Conservation (phyloP, 2,797 vertebrate genomes). For the Rhyacichthys aspro region DNA sequence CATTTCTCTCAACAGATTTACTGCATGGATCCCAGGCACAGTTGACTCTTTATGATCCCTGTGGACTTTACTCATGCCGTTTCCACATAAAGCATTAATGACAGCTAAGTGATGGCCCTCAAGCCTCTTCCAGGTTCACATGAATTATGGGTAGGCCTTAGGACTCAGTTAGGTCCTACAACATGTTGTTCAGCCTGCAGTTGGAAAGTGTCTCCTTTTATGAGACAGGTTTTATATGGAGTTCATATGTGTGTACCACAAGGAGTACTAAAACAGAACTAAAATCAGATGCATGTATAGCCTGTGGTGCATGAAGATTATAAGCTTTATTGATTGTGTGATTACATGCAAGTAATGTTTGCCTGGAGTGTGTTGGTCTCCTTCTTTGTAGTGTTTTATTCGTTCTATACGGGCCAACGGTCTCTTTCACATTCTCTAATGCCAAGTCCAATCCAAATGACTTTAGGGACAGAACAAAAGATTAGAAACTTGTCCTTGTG, state of each 20-base stretch:
- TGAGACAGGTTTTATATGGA: constrained; percentile 26
- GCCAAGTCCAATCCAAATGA: constrained; percentile 66
- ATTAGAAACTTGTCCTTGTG: constrained; percentile 55
- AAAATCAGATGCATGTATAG: constrained; percentile 10
- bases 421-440: constrained; percentile 23
- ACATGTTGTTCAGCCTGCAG: constrained; percentile 16
- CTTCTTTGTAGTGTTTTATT: constrained; percentile 9
- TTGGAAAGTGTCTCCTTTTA: background rate
- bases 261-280: constrained; percentile 3
- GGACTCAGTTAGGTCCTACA: constrained; percentile 3
- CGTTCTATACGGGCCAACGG: constrained; percentile 50
- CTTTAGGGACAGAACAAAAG: constrained; percentile 68
- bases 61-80: constrained; percentile 18
- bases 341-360: background rate
- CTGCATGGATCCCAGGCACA: constrained; percentile 9
- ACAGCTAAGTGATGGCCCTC: background rate
- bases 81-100: constrained; percentile 19
- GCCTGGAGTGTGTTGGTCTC: no score
- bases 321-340: constrained; percentile 9
- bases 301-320: background rate
- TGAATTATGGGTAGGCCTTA: constrained; percentile 6
- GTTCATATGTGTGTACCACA: constrained; percentile 2
- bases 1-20: constrained; percentile 19
- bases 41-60: constrained; percentile 28
- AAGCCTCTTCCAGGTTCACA: constrained; percentile 20